phyloP scores from a whole-genome alignment of 2,797 vertebrate species.

The Acestrorhynchus altus region DNA sequence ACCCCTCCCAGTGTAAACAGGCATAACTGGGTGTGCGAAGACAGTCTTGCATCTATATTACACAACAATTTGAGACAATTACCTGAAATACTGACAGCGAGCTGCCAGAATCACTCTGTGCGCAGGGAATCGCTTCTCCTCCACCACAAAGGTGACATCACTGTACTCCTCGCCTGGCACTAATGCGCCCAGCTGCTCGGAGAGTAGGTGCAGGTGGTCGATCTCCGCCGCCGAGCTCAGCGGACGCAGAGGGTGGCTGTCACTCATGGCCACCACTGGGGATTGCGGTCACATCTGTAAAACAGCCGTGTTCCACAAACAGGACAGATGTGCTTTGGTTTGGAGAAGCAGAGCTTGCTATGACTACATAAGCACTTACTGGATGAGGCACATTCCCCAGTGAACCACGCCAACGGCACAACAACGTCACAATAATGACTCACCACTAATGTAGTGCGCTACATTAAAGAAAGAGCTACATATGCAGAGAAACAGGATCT shows the following conservation, averaged over 20 bases:
- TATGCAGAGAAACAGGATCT: neutral
- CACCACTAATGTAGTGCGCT: too few species aligned
- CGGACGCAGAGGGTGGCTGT: conserved; percentile 92
- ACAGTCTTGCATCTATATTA: neutral
- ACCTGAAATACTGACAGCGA: conserved; percentile 98
- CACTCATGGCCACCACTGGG: conserved; percentile 84
- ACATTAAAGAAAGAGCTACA: neutral
- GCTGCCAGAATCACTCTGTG: conserved; percentile 96
- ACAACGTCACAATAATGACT: too few species aligned
- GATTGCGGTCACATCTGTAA: conserved; percentile 18
- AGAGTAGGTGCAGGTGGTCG: conserved; percentile 96
- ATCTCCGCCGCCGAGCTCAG: conserved; percentile 93
- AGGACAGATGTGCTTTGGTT: neutral
- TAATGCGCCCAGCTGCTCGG: conserved; percentile 93
- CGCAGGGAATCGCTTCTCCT: conserved; percentile 93
- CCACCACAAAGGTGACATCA: conserved; percentile 96
- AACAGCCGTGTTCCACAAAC: conserved; percentile 10
- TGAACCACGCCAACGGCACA: too few species aligned
- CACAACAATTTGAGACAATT: neutral
- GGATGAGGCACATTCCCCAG: neutral
- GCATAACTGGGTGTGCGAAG: too few species aligned
- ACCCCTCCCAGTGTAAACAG: too few species aligned
- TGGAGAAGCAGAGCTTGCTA: neutral
- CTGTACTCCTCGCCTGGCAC: conserved; percentile 95
- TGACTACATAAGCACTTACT: neutral